A percentile compares a stretch with the other conserved stretches of the same genome.
These are phyloP conservation scores for Buathra laborator DNA, from an alignment of 2,888 invertebrate species.

Conservation along the genomic window DNA sequence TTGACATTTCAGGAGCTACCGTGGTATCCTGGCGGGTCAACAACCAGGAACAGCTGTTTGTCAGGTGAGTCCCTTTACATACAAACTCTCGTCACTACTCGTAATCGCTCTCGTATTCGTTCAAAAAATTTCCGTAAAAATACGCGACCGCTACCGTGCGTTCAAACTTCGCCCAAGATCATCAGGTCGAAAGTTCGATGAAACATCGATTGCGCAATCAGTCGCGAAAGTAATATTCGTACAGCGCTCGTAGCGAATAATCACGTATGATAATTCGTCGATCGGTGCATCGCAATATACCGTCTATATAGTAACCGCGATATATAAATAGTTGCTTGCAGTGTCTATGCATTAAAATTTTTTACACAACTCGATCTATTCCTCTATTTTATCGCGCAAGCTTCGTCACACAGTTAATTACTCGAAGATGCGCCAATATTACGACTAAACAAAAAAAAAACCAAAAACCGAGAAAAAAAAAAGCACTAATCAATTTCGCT, in stretches of 20 bases:
- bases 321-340: slow-evolving; percentile 1
- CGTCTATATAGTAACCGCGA: neutral
- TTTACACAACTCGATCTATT: slow-evolving; percentile 8
- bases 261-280: slow-evolving; percentile 42
- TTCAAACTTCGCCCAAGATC: slow-evolving; percentile 31
- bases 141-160: slow-evolving; percentile 1
- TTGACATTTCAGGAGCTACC: slow-evolving; percentile 93
- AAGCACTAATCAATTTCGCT: slow-evolving; percentile 32
- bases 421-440: slow-evolving; percentile 16
- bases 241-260: slow-evolving; percentile 25
- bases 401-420: slow-evolving; percentile 43
- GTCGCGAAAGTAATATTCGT: slow-evolving; percentile 35
- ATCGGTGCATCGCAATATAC: slow-evolving; percentile 18
- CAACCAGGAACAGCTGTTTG: slow-evolving; percentile 98
- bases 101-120: neutral
- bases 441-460: neutral
- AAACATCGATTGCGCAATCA: slow-evolving; percentile 54
- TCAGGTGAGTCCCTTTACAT: slow-evolving; percentile 90
- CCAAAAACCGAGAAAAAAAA: slow-evolving; percentile 34
- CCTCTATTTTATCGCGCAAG: slow-evolving; percentile 32
- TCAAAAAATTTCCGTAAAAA: slow-evolving; percentile 17
- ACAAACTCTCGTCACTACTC: neutral
- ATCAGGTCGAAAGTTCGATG: slow-evolving; percentile 57
- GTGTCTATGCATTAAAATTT: slow-evolving; percentile 2
- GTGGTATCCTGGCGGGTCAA: slow-evolving; percentile 98